A percentile compares a stretch with the other conserved stretches of the same genome.
phyloP scores from a whole-genome alignment of 1,140 invertebrate species.

The Littorina saxatilis region DNA sequence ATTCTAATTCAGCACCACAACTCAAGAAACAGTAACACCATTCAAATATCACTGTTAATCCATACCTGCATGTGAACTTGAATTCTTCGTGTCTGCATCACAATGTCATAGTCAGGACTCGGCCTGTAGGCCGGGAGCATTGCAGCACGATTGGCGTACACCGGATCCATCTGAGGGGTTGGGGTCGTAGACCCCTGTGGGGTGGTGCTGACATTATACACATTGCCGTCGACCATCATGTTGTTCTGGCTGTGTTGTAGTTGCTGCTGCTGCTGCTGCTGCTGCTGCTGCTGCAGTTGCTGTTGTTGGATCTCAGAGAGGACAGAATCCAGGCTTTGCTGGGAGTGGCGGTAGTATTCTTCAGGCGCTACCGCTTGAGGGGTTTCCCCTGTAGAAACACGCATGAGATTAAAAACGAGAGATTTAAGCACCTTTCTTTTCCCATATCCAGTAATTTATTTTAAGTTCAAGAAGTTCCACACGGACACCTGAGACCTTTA shows the following conservation, averaged over 20 bases:
- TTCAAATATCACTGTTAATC: too few species aligned
- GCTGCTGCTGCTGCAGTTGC: constrained; percentile 38
- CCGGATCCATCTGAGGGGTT: constrained; percentile 47
- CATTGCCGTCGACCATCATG: constrained; percentile 25
- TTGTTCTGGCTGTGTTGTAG: constrained; percentile 39
- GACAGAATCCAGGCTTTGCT: constrained; percentile 62
- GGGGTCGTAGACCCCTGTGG: constrained; percentile 39
- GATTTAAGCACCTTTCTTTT: too few species aligned
- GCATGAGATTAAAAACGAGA: too few species aligned
- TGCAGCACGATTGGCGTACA: constrained; percentile 76
- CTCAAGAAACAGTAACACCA: too few species aligned
- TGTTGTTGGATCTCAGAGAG: constrained; percentile 44
- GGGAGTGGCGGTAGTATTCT: constrained; percentile 61
- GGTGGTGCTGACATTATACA: constrained; percentile 25
- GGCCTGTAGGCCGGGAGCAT: constrained; percentile 92
- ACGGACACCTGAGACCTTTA: too few species aligned
- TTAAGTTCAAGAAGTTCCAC: too few species aligned
- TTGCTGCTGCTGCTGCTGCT: constrained; percentile 50
- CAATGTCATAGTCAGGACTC: constrained; percentile 95
- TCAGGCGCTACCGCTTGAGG: constrained; percentile 54
- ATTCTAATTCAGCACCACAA: too few species aligned
- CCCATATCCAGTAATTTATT: too few species aligned
- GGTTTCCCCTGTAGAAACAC: constrained; percentile 43
- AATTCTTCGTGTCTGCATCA: constrained; percentile 82
- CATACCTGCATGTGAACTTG: constrained; percentile 45